phyloP scores from a whole-genome alignment of 2,888 invertebrate genomes.

The Heliconius cydno region DNA sequence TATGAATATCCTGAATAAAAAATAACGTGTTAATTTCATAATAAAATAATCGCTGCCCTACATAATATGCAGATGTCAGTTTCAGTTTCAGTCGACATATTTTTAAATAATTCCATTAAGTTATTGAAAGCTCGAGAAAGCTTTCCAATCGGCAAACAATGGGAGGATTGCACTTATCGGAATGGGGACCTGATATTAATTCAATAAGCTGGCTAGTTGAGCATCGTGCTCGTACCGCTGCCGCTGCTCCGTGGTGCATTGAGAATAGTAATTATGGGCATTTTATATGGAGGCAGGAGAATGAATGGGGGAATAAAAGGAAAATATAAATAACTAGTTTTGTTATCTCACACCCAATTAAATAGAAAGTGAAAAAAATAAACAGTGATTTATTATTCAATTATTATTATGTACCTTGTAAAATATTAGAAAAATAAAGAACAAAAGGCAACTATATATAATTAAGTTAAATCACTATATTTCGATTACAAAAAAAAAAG shows the following conservation, averaged over 20 bases:
- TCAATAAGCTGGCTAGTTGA: constrained; percentile 23
- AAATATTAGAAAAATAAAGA: no score
- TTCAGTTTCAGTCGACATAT: constrained; percentile 13
- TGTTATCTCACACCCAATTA: no score
- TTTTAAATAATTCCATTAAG: constrained; percentile 29
- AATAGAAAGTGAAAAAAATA: no score
- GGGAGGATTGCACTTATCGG: constrained; percentile 17
- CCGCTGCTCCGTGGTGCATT: not conserved
- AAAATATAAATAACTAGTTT: not conserved
- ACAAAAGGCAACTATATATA: no score
- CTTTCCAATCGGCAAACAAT: constrained; percentile 26
- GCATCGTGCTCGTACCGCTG: not conserved
- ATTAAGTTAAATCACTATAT: no score
- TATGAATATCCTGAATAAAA: no score
- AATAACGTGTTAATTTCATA: no score
- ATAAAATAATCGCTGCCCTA: not conserved
- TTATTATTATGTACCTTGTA: no score
- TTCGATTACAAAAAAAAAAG: not conserved
- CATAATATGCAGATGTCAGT: not conserved
- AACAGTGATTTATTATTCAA: no score
- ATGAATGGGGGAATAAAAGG: not conserved
- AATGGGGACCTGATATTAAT: constrained; percentile 26
- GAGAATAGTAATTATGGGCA: not conserved
- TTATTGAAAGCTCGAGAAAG: constrained; percentile 23
- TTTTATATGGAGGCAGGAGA: not conserved